A percentile compares a stretch with the other conserved stretches of the same genome.
Conservation (phyloP, 2,888 invertebrate species). For the Bimastos eiseni region DNA sequence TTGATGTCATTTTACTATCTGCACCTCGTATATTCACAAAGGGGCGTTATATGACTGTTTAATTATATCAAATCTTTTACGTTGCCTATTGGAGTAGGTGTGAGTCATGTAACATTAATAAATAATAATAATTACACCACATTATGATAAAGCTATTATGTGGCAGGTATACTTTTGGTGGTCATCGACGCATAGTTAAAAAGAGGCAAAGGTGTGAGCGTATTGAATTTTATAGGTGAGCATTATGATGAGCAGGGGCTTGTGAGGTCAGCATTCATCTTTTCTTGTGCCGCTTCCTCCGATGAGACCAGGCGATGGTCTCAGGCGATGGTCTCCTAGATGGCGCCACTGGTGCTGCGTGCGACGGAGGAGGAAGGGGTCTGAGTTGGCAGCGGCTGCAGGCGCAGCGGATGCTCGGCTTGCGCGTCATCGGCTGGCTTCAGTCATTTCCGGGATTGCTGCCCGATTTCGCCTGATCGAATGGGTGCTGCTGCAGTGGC, state of each 20-base stretch:
- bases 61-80: neutral
- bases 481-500: neutral
- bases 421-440: slow-evolving; percentile 6
- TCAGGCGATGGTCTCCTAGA: neutral
- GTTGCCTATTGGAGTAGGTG: neutral
- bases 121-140: neutral
- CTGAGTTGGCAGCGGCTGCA: neutral
- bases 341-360: neutral
- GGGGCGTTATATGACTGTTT: neutral
- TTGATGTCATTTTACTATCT: too few species aligned
- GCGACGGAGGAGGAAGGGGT: neutral
- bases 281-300: neutral
- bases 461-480: neutral
- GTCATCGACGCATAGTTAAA: neutral
- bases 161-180: neutral
- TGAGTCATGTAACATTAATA: neutral
- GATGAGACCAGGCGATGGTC: neutral
- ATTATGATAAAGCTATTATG: neutral
- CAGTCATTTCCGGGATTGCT: slow-evolving; percentile 6
- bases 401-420: neutral
- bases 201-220: slow-evolving; percentile 5
- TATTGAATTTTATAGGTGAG: neutral
- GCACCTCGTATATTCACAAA: too few species aligned
- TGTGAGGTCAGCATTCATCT: neutral
- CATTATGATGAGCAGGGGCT: neutral